Percentiles rank a stretch among this genome's conserved stretches.
These are phyloP conservation scores for Microcebus griseorufus DNA, from an alignment of 2,113 vertebrate species.

Conservation along the genomic window DNA sequence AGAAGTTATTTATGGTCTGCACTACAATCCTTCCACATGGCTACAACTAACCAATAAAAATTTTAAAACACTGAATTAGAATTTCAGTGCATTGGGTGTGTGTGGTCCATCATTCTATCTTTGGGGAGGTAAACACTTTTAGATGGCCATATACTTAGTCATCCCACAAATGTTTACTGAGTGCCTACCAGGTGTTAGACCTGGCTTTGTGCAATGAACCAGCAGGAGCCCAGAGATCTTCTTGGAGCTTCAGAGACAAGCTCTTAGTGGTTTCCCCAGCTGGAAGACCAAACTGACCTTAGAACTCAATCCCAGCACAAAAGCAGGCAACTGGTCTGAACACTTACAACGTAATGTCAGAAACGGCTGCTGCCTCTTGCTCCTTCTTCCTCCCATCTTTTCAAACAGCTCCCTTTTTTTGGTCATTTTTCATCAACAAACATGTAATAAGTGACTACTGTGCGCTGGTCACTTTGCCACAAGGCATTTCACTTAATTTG, in stretches of 20 bases:
- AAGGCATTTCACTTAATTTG: background rate
- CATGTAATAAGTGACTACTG: too few species aligned
- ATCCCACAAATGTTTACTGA: background rate
- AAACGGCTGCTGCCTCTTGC: background rate
- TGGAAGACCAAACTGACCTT: background rate
- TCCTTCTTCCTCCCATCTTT: background rate
- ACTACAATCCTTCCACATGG: background rate
- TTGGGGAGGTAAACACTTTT: too few species aligned
- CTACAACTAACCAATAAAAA: background rate
- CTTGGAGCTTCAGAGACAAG: background rate
- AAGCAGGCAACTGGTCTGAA: background rate
- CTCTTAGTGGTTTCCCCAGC: background rate
- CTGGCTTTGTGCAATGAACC: background rate
- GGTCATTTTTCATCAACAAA: background rate
- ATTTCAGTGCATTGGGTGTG: background rate
- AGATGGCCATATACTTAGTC: background rate
- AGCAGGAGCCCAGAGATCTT: background rate
- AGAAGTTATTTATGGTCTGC: background rate
- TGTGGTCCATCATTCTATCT: background rate
- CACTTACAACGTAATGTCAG: accelerated
- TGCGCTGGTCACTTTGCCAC: background rate
- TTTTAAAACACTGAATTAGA: background rate
- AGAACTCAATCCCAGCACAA: background rate
- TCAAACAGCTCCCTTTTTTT: background rate
- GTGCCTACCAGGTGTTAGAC: background rate